Evolutionary conservation across 2,797 vertebrate genomes (phyloP).

Genomic region (Sebastes variabilis): DNA sequence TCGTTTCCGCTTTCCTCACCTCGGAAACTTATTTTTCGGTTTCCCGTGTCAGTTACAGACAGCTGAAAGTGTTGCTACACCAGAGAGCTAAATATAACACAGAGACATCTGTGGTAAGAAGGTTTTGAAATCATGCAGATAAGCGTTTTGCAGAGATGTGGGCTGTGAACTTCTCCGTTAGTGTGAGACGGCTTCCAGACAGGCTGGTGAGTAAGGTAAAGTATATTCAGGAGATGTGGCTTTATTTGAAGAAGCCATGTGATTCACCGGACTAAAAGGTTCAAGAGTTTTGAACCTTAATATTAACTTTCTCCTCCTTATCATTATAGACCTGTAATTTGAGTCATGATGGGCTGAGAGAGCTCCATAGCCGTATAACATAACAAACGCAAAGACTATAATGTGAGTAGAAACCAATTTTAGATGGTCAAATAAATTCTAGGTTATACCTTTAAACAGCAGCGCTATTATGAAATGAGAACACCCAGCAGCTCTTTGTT

Average conservation of each 20-base stretch:
- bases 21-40: conserved; percentile 44
- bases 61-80: conserved; percentile 46
- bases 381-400: conserved; percentile 34
- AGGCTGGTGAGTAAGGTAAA: conserved; percentile 17
- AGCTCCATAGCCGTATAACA: conserved; percentile 3
- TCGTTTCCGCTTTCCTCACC: conserved; percentile 46
- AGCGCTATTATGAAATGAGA: neutral
- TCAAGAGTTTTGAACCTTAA: conserved; percentile 33
- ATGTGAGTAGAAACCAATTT: conserved; percentile 11
- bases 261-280: conserved; percentile 15
- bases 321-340: conserved; percentile 56
- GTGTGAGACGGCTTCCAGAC: conserved; percentile 18
- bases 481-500: conserved; percentile 3
- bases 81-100: conserved; percentile 66
- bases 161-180: conserved; percentile 37
- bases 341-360: conserved; percentile 34
- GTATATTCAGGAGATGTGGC: conserved; percentile 12
- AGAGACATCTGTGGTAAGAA: conserved; percentile 46
- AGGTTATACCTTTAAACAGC: conserved; percentile 32
- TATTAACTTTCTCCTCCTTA: conserved; percentile 41
- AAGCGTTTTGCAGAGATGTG: conserved; percentile 45
- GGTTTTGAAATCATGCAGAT: conserved; percentile 61
- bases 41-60: conserved; percentile 35
- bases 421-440: conserved; percentile 29
- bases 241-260: conserved; percentile 29